A percentile compares a stretch with the other conserved stretches of the same genome.
Evolutionary conservation across 2,797 vertebrate genomes (phyloP).

Genomic region (Rhadinocentrus ornatus): DNA sequence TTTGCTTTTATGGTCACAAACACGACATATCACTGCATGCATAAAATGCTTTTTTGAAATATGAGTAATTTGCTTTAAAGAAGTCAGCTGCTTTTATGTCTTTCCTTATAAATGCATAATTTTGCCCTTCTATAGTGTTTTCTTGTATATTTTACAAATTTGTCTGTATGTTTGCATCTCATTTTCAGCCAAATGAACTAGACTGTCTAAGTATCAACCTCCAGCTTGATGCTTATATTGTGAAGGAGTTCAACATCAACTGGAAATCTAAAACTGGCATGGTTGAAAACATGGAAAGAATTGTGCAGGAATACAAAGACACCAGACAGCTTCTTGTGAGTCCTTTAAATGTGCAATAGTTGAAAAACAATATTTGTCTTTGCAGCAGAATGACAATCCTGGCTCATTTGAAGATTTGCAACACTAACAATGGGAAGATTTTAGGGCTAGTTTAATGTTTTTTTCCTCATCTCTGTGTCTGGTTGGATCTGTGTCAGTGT

Average conservation of each 20-base stretch:
- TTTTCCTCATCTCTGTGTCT: neutral
- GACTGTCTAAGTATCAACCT: slow-evolving; percentile 86
- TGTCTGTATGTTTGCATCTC: neutral
- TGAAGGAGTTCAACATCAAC: slow-evolving; percentile 86
- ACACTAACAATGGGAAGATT: neutral
- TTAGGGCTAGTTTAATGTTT: neutral
- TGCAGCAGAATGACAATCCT: neutral
- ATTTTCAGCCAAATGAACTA: slow-evolving; percentile 82
- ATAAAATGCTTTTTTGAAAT: neutral
- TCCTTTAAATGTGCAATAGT: neutral
- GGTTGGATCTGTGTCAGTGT: neutral
- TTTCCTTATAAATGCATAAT: neutral
- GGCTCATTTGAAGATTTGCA: neutral
- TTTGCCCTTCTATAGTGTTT: neutral
- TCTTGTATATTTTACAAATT: neutral
- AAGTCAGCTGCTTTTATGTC: neutral
- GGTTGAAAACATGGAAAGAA: slow-evolving; percentile 85
- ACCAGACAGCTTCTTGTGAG: slow-evolving; percentile 87
- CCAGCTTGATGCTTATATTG: slow-evolving; percentile 80
- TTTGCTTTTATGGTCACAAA: neutral
- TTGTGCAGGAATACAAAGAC: slow-evolving; percentile 89
- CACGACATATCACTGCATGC: neutral
- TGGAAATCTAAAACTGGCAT: slow-evolving; percentile 89
- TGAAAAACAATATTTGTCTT: neutral
- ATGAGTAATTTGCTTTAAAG: neutral